Conservation (phyloP, 2,113 vertebrate species). For the Falcunculus frontatus region DNA sequence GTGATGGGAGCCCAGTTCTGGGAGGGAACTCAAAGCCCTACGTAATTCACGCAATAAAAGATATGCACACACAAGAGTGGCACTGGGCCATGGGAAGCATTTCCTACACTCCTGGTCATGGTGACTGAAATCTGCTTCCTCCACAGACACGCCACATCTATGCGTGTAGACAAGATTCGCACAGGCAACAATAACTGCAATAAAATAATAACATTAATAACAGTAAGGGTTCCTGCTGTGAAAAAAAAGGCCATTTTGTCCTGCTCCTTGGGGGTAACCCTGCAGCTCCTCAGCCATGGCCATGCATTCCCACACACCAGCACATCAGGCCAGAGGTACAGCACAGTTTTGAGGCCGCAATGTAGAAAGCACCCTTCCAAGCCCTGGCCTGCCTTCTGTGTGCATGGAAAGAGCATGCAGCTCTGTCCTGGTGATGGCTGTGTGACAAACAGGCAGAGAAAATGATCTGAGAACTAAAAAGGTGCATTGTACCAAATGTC, state of each 20-base stretch:
- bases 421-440: not conserved
- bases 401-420: not conserved
- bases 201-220: not conserved
- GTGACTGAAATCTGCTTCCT: conserved; percentile 6
- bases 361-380: not conserved
- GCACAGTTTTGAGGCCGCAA: not conserved
- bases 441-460: not conserved
- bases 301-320: not conserved
- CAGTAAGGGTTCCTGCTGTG: not conserved
- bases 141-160: not conserved
- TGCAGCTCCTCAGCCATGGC: not conserved
- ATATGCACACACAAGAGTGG: not conserved
- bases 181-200: not conserved
- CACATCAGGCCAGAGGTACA: not conserved
- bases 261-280: not conserved
- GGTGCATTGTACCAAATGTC: not conserved
- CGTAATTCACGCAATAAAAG: not conserved
- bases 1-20: not conserved
- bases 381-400: not conserved
- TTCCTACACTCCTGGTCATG: not conserved
- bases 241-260: not conserved
- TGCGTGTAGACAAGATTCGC: not conserved
- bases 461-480: not conserved
- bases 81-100: not conserved
- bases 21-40: not conserved